phyloP scores from a whole-genome alignment of 37 sponge, comb jelly and placozoan species.

The Mnemiopsis leidyi region DNA sequence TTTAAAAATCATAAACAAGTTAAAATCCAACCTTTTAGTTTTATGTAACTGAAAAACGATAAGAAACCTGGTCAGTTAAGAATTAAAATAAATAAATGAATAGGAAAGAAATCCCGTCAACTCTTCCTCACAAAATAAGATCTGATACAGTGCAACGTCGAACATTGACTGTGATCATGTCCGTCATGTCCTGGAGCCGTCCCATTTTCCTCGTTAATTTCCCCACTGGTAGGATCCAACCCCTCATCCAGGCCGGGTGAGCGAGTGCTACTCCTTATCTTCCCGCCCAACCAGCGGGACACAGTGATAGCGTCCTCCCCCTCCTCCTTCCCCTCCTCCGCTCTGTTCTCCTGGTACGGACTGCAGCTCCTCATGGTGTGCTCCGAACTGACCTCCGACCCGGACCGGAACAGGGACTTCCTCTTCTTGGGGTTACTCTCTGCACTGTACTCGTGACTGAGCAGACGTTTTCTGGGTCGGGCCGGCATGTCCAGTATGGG shows the following conservation, averaged over 20 bases:
- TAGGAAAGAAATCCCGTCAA: background rate
- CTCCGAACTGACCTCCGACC: background rate
- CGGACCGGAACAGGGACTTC: constrained; percentile 17
- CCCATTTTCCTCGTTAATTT: background rate
- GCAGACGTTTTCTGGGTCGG: constrained; percentile 8
- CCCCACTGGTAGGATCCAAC: background rate
- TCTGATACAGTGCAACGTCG: constrained; percentile 19
- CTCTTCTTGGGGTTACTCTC: background rate
- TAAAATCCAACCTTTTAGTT: too few species aligned
- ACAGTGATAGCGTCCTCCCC: constrained; percentile 2
- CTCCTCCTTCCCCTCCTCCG: background rate
- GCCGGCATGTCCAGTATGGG: constrained; percentile 50
- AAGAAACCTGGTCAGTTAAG: too few species aligned
- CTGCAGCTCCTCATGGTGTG: background rate
- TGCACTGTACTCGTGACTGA: constrained; percentile 11
- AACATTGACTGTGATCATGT: constrained; percentile 50
- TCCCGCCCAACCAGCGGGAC: background rate
- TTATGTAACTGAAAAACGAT: too few species aligned
- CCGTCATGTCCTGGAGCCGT: background rate
- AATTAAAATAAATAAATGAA: background rate
- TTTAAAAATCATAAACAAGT: too few species aligned
- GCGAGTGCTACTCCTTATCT: background rate
- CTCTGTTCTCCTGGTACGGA: background rate
- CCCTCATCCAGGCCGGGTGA: background rate
- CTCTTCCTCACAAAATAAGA: background rate